These are phyloP conservation scores for Ochotona princeps DNA, from an alignment of 2,113 vertebrate genomes.

Conservation along the genomic window DNA sequence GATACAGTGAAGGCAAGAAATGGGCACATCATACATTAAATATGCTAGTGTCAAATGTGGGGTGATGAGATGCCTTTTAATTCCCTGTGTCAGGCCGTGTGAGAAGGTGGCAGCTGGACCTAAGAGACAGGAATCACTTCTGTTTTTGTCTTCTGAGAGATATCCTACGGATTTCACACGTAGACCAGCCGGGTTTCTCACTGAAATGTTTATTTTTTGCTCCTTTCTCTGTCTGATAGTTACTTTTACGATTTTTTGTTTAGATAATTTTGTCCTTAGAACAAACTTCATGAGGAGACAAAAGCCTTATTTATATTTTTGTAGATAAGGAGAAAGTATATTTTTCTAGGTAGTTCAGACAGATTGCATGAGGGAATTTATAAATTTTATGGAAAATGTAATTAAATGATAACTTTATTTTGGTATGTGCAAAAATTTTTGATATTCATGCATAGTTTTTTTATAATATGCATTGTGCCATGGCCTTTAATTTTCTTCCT, in stretches of 20 bases:
- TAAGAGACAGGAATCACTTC: background rate
- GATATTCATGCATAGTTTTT: too few species aligned
- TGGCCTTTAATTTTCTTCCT: too few species aligned
- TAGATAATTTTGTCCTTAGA: conserved; percentile 21
- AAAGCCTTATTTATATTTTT: background rate
- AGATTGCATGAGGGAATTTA: background rate
- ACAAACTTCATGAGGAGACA: conserved; percentile 9
- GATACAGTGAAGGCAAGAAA: conserved; percentile 12
- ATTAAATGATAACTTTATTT: too few species aligned
- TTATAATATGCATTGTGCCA: too few species aligned
- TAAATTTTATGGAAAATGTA: too few species aligned
- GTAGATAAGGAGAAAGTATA: background rate
- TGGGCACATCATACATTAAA: background rate
- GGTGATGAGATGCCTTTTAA: background rate
- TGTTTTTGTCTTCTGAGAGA: background rate
- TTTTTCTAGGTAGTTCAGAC: background rate
- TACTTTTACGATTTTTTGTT: background rate
- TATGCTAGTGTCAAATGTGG: background rate
- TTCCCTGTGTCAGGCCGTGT: background rate
- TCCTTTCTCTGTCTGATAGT: background rate
- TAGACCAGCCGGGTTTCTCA: background rate
- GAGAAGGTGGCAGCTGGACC: background rate
- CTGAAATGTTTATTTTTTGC: background rate
- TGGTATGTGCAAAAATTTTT: too few species aligned
- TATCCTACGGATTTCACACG: background rate